Percentiles rank a stretch among this genome's conserved stretches.
phyloP scores from a whole-genome alignment of 2,888 invertebrate genomes.

The Tortricodes alternella region DNA sequence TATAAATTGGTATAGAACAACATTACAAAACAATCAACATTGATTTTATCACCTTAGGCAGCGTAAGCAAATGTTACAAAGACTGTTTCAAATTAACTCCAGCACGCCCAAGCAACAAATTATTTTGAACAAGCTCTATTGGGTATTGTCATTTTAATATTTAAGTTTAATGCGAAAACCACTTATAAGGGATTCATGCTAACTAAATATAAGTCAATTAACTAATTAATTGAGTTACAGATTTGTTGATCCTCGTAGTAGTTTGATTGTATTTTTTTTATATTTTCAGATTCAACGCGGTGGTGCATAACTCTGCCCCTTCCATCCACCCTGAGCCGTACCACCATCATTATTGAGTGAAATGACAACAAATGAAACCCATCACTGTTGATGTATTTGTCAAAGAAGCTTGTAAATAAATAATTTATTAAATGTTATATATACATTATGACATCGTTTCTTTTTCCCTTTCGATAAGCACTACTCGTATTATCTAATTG shows the following conservation, averaged over 20 bases:
- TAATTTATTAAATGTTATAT: conserved; percentile 39
- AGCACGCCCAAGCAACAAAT: neutral
- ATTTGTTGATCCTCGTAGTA: neutral
- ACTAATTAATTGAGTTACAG: no score
- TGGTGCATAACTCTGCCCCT: conserved; percentile 66
- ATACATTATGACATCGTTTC: conserved; percentile 1
- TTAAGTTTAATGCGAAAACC: no score
- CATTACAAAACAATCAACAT: conserved; percentile 11
- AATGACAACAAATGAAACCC: neutral
- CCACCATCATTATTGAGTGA: conserved; percentile 47
- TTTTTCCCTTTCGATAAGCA: no score
- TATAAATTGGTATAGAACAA: neutral
- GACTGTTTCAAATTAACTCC: neutral
- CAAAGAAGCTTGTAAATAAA: conserved; percentile 34
- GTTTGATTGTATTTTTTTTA: conserved; percentile 6
- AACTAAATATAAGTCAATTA: no score
- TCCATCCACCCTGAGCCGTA: conserved; percentile 56
- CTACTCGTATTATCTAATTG: no score
- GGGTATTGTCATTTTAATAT: no score
- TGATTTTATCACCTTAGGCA: neutral
- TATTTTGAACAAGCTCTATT: neutral
- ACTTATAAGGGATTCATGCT: no score
- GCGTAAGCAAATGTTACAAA: neutral
- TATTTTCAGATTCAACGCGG: conserved; percentile 64
- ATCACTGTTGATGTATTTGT: neutral